phyloP scores from a whole-genome alignment of 1,140 invertebrate species.

The Drosophila guanche region DNA sequence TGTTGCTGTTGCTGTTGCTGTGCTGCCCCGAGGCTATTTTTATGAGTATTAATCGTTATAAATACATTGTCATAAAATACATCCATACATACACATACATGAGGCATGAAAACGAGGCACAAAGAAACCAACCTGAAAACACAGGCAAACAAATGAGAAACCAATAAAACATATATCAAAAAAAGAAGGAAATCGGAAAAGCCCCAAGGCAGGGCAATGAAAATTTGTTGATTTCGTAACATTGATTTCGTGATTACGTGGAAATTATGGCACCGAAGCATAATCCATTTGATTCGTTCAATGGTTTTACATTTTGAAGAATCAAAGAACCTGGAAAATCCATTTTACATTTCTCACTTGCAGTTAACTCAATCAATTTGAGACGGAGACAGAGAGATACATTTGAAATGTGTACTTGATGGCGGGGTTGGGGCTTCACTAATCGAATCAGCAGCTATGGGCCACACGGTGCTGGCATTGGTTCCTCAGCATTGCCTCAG shows the following conservation, averaged over 20 bases:
- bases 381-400: too few species aligned
- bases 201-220: constrained; percentile 41
- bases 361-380: too few species aligned
- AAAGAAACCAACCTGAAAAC: constrained; percentile 19
- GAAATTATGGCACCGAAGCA: constrained; percentile 22
- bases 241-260: constrained; percentile 29
- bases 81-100: too few species aligned
- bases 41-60: constrained; percentile 52
- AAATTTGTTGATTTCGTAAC: constrained; percentile 57
- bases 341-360: too few species aligned
- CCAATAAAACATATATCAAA: constrained; percentile 75
- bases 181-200: constrained; percentile 42
- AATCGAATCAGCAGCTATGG: too few species aligned
- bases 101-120: constrained; percentile 17
- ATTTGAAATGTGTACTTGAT: too few species aligned
- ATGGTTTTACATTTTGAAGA: background rate
- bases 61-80: constrained; percentile 53
- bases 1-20: background rate
- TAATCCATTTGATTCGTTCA: constrained; percentile 22
- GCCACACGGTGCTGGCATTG: too few species aligned
- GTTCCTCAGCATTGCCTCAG: too few species aligned
- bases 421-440: too few species aligned
- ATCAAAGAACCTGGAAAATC: too few species aligned
- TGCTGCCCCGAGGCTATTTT: constrained; percentile 25
- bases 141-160: constrained; percentile 47